Base-by-base conservation (phyloP, 2,113 vertebrate species). In the Ammodytes marinus region DNA sequence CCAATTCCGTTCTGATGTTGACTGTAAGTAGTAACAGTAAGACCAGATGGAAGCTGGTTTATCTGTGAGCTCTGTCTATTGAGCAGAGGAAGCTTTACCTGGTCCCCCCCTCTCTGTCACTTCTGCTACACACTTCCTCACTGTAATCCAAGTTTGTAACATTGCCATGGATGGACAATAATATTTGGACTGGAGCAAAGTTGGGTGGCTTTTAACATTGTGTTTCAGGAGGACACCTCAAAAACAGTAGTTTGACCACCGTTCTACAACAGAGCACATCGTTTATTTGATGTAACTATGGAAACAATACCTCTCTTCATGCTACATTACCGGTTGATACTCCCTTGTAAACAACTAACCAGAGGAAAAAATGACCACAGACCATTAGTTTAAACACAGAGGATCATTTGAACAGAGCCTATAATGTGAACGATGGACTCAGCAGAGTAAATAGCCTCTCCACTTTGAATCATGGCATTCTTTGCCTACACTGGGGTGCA, bases 201-300 rank as follows among this genome's bases (percentile, higher is more conserved):
- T 19, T 6, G 39, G 67, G 39, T 72, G 63, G 59, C 8, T 64
- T 19, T 80, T 69, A 8, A 64, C 47, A 74, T 46, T 85, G 68
- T 66, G 10, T 17, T 58, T 75, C 14, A 42, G 19, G 8, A 47
- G 19, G 8, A 47, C 40, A 42, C 42, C 35, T 55, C 54, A 19
- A 12, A 49, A 40, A 19, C 17, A 49, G 0, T 47, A 17, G 6
- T 67, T 75, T 50, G 82, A 71, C 68, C 42, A 47, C 14, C 8
- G 6, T 64, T 68, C 15, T 43, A 37, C 77, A 54, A 69, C 77
- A 55, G 27, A 49, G 63, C 55, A 2, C 63, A 42, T 40, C 65
- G 43, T 83, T 88, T 67, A 65, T 67, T 67, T 6, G 49, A 69
- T 17, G 74, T 79, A 68, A 69, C 70, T 60, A 65, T 79, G 45